Evolutionary conservation across 2,888 invertebrate species (phyloP).

Genomic region (Melanophora roralis): DNA sequence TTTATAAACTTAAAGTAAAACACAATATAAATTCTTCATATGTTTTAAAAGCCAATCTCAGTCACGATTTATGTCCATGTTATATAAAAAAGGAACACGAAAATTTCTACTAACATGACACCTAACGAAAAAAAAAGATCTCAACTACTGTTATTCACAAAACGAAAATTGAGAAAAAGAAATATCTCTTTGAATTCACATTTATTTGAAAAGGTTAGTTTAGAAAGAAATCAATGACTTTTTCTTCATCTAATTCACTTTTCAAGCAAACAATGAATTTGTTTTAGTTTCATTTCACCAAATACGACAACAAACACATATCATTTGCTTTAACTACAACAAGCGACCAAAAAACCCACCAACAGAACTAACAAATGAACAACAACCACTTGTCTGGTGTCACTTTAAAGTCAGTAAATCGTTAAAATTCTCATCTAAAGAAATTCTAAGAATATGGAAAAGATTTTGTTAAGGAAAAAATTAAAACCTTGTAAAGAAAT

Average conservation of each 20-base stretch:
- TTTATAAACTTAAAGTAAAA: background rate
- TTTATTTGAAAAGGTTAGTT: slow-evolving; percentile 37
- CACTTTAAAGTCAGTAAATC: slow-evolving; percentile 42
- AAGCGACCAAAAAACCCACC: background rate
- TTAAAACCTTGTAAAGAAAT: background rate
- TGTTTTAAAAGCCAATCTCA: slow-evolving; percentile 18
- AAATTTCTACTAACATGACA: slow-evolving; percentile 27
- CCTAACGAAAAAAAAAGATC: slow-evolving; percentile 10
- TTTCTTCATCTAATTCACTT: slow-evolving; percentile 58
- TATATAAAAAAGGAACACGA: background rate
- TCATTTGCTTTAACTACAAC: background rate
- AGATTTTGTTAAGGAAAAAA: background rate
- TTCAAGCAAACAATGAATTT: slow-evolving; percentile 40
- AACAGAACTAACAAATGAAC: background rate
- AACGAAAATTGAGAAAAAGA: background rate
- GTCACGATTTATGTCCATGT: slow-evolving; percentile 53
- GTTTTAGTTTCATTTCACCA: slow-evolving; percentile 30
- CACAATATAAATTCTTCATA: background rate
- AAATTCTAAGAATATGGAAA: slow-evolving; percentile 32
- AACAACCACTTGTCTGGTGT: slow-evolving; percentile 46
- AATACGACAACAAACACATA: background rate
- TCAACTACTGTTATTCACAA: background rate
- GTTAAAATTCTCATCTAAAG: slow-evolving; percentile 14
- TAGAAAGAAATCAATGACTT: slow-evolving; percentile 38
- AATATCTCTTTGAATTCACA: background rate